phyloP scores from a whole-genome alignment of 2,797 vertebrate genomes.

The Aphelocoma californica region DNA sequence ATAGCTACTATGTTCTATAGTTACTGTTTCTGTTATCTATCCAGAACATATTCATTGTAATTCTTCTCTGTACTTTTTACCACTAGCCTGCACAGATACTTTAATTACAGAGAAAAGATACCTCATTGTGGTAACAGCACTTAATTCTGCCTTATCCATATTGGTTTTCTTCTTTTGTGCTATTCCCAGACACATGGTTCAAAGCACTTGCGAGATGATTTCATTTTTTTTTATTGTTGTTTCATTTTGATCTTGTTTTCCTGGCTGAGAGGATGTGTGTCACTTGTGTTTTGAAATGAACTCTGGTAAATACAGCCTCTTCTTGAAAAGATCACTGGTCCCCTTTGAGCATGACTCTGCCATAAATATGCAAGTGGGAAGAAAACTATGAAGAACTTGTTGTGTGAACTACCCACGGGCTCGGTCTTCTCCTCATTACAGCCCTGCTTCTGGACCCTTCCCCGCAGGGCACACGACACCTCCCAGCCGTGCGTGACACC shows the following conservation, averaged over 20 bases:
- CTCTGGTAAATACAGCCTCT: conserved; percentile 13
- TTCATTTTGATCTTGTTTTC: conserved; percentile 33
- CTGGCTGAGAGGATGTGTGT: conserved; percentile 26
- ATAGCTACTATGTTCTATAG: not conserved
- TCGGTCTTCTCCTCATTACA: not conserved
- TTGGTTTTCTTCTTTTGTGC: not conserved
- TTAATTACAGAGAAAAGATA: not conserved
- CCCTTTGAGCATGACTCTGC: conserved; percentile 33
- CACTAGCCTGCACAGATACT: not conserved
- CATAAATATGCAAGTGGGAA: conserved; percentile 62
- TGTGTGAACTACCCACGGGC: conserved; percentile 38
- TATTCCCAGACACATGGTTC: not conserved
- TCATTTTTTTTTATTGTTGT: not conserved
- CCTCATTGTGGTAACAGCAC: not conserved
- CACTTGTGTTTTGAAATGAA: conserved; percentile 35
- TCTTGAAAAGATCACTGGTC: conserved; percentile 51
- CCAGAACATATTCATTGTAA: not conserved
- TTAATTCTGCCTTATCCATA: not conserved
- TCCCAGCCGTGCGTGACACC: not conserved
- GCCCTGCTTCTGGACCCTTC: conserved; percentile 19
- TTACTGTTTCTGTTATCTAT: not conserved
- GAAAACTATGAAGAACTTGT: conserved; percentile 56
- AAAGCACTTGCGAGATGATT: not conserved
- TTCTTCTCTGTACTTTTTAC: not conserved
- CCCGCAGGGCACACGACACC: not conserved